Conservation (phyloP, 2,113 vertebrate species). For the Xerus inauris region DNA sequence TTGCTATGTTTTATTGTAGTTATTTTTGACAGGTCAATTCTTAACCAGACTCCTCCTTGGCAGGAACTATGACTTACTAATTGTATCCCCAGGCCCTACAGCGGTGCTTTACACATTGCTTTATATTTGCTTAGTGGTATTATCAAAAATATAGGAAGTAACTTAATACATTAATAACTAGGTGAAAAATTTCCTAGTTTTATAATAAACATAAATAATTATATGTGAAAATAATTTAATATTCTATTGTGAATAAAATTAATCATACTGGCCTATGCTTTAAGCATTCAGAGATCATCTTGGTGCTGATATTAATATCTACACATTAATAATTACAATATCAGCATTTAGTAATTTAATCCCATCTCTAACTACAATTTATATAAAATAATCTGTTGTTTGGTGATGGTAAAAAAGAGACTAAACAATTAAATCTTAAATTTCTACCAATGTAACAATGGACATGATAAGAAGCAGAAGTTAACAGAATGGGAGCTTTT, state of each 20-base stretch:
- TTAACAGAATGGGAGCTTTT: not conserved
- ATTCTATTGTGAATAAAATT: not conserved
- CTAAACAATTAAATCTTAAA: constrained; percentile 17
- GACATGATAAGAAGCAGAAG: not conserved
- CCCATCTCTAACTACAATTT: not conserved
- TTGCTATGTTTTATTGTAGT: not conserved
- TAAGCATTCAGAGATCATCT: not conserved
- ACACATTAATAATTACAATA: too few species aligned
- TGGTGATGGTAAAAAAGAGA: not conserved
- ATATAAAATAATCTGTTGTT: not conserved
- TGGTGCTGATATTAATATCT: not conserved
- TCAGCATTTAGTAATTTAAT: not conserved
- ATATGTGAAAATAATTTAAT: not conserved
- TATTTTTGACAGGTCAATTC: not conserved
- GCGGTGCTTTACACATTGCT: not conserved
- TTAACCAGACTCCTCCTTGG: not conserved
- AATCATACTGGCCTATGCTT: not conserved
- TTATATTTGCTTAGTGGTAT: not conserved
- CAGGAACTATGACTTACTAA: not conserved
- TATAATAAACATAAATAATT: not conserved
- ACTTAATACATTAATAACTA: not conserved
- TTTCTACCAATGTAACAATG: not conserved
- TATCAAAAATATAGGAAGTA: not conserved
- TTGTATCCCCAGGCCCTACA: not conserved
- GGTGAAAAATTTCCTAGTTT: not conserved